Base-by-base conservation (phyloP, 2,797 vertebrate species). In the Rhinogobio ventralis region DNA sequence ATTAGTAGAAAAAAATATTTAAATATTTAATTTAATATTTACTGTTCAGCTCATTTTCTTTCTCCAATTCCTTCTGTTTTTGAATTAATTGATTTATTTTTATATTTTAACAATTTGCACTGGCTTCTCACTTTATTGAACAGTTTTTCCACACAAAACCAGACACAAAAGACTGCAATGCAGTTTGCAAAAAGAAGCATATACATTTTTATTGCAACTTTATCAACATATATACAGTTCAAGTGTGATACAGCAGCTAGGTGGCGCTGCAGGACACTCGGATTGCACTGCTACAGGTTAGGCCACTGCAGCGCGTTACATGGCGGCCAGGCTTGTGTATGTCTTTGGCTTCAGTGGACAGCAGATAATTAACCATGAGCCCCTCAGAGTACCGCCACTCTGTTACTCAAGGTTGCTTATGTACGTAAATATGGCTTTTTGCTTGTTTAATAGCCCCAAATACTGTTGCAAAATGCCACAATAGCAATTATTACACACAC, bases 221-320 rank as follows among this genome's bases (percentile, higher is more conserved):
- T 94, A 91, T 95, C 75, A 94, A 95, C 94, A 95, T 92, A 93
- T 91, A 90, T 94, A 95, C 94, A 95, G 86, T 93, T 94, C 39
- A 46, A 55, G 66, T 79, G 74, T 92, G 57, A 87, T 92, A 94
- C 95, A 95, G 90, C 91, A 93, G 90, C 90, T 91, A 53, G 72
- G 84, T 90, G 91, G 91, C 89, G 91, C 92, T 92, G 62, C 55
- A 75, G 91, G 91, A 94, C 91, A 92, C 89, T 93, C 82, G 57
- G 87, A 95, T 94, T 95, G 93, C 93, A 94, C 93, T 81, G 91
- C 89, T 91, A 91, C 86, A 89, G 89, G 89, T 92, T 86, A 94
- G 94, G 93, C 93, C 93, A 92, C 93, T 91, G 90, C 39, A 93
- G 94, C 91, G 78, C 86, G 91, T 93, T 91, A 92, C 90, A 86